These are phyloP conservation scores for Acinonyx jubatus DNA, from an alignment of 2,113 vertebrate genomes.

Conservation along the genomic window DNA sequence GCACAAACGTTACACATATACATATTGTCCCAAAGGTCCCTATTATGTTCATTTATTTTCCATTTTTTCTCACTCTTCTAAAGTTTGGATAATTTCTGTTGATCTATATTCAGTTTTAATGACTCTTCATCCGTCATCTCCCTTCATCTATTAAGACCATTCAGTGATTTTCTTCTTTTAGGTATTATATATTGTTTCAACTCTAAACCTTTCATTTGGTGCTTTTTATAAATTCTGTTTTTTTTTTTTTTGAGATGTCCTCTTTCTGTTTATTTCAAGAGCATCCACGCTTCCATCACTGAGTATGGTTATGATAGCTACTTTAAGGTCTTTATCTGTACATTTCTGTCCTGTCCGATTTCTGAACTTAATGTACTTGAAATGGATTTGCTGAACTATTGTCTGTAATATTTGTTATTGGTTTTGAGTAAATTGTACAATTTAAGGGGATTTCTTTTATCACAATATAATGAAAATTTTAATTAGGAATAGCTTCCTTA, in stretches of 20 bases:
- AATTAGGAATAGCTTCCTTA: not conserved
- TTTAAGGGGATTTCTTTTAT: not conserved
- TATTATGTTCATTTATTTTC: not conserved
- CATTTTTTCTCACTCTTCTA: not conserved
- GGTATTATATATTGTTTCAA: not conserved
- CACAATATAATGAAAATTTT: not conserved
- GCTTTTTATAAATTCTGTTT: not conserved
- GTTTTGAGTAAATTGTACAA: not conserved
- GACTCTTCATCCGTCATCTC: not conserved
- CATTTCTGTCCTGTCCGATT: not conserved
- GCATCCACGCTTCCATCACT: not conserved
- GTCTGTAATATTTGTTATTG: not conserved
- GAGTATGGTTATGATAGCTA: not conserved
- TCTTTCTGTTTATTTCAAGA: not conserved
- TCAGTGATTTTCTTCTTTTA: not conserved
- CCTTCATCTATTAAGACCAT: not conserved
- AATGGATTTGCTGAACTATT: not conserved
- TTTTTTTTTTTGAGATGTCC: not conserved
- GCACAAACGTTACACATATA: not conserved
- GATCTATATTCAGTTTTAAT: not conserved
- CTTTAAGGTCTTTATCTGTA: not conserved
- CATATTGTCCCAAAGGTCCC: not conserved
- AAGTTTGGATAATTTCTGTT: not conserved
- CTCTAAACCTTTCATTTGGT: not conserved
- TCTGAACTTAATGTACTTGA: constrained; percentile 7